Evolutionary conservation across 2,888 invertebrate species (phyloP).

Genomic region (Tipula lateralis): DNA sequence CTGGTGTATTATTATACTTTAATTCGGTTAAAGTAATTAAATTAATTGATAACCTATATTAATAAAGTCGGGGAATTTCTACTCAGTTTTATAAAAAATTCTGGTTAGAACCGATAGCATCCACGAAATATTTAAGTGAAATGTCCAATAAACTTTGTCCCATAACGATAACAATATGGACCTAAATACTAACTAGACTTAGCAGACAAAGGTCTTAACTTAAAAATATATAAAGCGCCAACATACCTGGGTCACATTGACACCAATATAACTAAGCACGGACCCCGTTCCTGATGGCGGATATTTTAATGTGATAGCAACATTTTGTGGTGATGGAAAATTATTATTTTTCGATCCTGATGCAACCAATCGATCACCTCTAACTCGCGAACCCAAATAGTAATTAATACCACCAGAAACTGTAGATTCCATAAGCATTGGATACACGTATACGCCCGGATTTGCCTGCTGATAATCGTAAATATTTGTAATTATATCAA

Average conservation of each 20-base stretch:
- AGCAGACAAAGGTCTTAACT: neutral
- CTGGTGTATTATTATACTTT: neutral
- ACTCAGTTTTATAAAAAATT: neutral
- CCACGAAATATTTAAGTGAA: no score
- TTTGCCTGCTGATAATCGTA: constrained; percentile 28
- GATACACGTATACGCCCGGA: constrained; percentile 30
- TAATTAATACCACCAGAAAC: constrained; percentile 31
- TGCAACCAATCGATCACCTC: constrained; percentile 34
- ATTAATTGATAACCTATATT: neutral
- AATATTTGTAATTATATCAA: constrained; percentile 30
- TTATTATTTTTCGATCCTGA: constrained; percentile 32
- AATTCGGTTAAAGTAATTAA: neutral
- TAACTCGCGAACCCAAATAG: constrained; percentile 30
- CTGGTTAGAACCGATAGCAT: neutral
- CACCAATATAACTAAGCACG: constrained; percentile 33
- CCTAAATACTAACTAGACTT: neutral
- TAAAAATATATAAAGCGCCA: no score
- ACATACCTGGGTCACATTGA: constrained; percentile 35
- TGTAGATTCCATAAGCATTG: constrained; percentile 20
- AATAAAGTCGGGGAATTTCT: neutral
- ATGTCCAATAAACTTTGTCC: no score
- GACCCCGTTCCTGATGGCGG: constrained; percentile 34
- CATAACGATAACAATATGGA: neutral
- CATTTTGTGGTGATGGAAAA: constrained; percentile 35
- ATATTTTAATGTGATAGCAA: constrained; percentile 34